phyloP scores from a whole-genome alignment of 2,113 vertebrate species.

The Corythornis madagascariensis region DNA sequence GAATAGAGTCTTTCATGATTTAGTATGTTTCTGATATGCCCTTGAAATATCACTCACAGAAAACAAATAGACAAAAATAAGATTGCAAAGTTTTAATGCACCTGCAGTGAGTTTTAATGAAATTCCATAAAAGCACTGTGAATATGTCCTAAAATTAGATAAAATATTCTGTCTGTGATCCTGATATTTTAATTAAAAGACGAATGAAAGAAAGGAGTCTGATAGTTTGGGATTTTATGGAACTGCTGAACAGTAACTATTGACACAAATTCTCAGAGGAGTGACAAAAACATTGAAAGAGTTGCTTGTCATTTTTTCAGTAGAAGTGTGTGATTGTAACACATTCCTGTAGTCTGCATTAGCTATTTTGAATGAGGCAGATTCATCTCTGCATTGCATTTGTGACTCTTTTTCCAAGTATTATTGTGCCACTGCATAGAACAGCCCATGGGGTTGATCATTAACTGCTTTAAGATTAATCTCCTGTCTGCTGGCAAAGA shows the following conservation, averaged over 20 bases:
- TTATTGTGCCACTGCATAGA: background rate
- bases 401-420: background rate
- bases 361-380: background rate
- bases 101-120: constrained; percentile 61
- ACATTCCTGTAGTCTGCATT: background rate
- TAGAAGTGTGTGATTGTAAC: background rate
- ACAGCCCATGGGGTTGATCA: background rate
- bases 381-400: background rate
- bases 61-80: constrained; percentile 13
- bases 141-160: constrained; percentile 6
- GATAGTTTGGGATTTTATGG: background rate
- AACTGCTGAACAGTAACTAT: background rate
- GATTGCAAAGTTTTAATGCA: constrained; percentile 27
- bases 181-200: constrained; percentile 59
- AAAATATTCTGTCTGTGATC: constrained; percentile 17
- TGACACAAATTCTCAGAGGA: background rate
- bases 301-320: background rate
- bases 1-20: background rate
- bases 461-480: background rate
- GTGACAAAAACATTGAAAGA: background rate
- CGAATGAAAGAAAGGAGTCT: background rate
- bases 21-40: background rate
- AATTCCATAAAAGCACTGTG: constrained; percentile 17
- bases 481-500: background rate
- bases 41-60: constrained; percentile 17